phyloP scores from a whole-genome alignment of 2,797 vertebrate species.

The Lagorchestes hirsutus region DNA sequence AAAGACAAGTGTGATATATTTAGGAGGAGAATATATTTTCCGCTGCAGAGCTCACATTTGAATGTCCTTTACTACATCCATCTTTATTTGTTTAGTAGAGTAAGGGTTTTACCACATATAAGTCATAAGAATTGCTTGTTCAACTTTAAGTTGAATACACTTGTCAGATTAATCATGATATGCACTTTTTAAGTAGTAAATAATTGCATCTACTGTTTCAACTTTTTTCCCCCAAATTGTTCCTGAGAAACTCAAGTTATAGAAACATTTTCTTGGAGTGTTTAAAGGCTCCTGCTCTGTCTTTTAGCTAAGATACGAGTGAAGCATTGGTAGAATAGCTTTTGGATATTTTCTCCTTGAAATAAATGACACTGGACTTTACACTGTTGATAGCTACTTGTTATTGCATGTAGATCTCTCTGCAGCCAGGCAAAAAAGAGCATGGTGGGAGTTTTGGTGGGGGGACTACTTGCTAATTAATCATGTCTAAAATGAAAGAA shows the following conservation, averaged over 20 bases:
- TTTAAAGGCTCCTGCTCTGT: constrained; percentile 61
- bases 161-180: constrained; percentile 55
- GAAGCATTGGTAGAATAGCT: constrained; percentile 73
- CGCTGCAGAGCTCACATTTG: constrained; percentile 58
- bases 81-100: constrained; percentile 72
- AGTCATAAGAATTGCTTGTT: constrained; percentile 45
- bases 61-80: constrained; percentile 63
- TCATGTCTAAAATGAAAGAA: constrained; percentile 84
- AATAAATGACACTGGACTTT: constrained; percentile 73
- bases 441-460: constrained; percentile 84
- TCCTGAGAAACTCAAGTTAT: constrained; percentile 50
- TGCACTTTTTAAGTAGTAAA: constrained; percentile 47
- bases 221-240: constrained; percentile 17
- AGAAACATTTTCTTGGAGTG: constrained; percentile 30
- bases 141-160: constrained; percentile 63
- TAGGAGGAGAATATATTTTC: constrained; percentile 66
- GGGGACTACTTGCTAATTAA: constrained; percentile 85
- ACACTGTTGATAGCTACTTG: constrained; percentile 72
- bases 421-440: constrained; percentile 80
- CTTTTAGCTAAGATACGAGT: constrained; percentile 66
- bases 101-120: constrained; percentile 56
- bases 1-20: constrained; percentile 73
- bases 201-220: constrained; percentile 58
- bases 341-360: constrained; percentile 67
- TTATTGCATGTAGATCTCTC: constrained; percentile 76